These are phyloP conservation scores for Amphibalanus amphitrite DNA, from an alignment of 1,140 invertebrate genomes.

Conservation along the genomic window DNA sequence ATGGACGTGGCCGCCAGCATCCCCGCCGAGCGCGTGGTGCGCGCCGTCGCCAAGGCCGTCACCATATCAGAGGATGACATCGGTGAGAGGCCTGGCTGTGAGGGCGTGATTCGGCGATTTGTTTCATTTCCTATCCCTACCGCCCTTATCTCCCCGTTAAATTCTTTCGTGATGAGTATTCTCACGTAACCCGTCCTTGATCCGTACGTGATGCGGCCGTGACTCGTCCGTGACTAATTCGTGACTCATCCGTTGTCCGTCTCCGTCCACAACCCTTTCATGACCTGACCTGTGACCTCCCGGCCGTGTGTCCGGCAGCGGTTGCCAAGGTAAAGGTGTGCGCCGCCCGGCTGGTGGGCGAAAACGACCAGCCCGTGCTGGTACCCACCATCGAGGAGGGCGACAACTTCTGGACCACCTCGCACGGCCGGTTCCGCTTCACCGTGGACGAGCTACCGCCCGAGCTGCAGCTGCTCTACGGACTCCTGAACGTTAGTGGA, in stretches of 20 bases:
- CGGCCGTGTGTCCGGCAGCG: constrained; percentile 23
- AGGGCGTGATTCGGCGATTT: no score
- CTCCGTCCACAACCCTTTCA: no score
- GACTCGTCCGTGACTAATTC: no score
- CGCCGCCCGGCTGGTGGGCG: constrained; percentile 45
- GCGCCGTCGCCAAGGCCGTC: constrained; percentile 62
- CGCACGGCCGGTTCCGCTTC: constrained; percentile 80
- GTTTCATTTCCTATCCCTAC: no score
- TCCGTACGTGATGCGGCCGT: no score
- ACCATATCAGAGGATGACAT: constrained; percentile 77
- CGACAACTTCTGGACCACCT: constrained; percentile 66
- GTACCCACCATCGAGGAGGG: no score
- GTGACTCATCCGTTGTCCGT: no score
- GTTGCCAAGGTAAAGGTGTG: constrained; percentile 43
- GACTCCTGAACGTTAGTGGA: constrained; percentile 55
- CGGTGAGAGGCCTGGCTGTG: no score
- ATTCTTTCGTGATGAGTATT: no score
- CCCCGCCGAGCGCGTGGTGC: constrained; percentile 57
- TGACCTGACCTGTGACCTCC: no score
- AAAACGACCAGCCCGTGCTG: constrained; percentile 27
- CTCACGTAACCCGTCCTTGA: no score
- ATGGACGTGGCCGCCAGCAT: constrained; percentile 64
- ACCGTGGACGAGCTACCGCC: constrained; percentile 77
- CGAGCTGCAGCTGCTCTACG: constrained; percentile 79
- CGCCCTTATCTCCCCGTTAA: not conserved